Conservation (phyloP, 1,140 invertebrate species). For the Charaxes varanes region DNA sequence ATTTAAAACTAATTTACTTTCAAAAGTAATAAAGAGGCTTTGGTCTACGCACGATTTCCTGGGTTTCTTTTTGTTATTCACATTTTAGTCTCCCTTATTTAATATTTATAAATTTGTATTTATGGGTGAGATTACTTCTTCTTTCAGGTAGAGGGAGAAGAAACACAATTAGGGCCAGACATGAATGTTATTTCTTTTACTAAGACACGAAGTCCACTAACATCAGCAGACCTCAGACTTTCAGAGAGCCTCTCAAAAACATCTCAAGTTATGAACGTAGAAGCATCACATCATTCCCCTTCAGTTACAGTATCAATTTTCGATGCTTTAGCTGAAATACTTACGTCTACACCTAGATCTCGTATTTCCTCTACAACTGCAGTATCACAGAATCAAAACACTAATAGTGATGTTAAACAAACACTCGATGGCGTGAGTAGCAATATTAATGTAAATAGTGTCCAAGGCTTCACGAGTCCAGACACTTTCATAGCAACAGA, state of each 20-base stretch:
- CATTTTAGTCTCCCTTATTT: conserved; percentile 8
- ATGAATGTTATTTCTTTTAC: conserved; percentile 69
- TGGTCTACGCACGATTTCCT: conserved; percentile 60
- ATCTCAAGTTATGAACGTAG: conserved; percentile 70
- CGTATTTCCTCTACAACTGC: conserved; percentile 66
- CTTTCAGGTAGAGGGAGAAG: conserved; percentile 74
- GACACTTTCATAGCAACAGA: conserved; percentile 42
- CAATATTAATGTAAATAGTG: conserved; percentile 65
- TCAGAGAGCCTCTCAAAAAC: conserved; percentile 65
- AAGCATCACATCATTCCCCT: conserved; percentile 71
- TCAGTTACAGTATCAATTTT: conserved; percentile 75
- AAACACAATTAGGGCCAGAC: conserved; percentile 68
- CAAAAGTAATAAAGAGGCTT: conserved; percentile 70
- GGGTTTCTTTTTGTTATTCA: conserved; percentile 23
- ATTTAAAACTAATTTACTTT: conserved; percentile 31
- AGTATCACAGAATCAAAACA: conserved; percentile 50
- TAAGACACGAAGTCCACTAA: conserved; percentile 64
- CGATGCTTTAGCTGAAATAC: conserved; percentile 74
- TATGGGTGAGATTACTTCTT: conserved; percentile 70
- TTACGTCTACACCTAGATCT: conserved; percentile 67
- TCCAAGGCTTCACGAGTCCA: conserved; percentile 44
- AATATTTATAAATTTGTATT: conserved; percentile 30
- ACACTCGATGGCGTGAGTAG: conserved; percentile 63
- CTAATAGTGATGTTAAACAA: conserved; percentile 49
- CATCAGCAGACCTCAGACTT: conserved; percentile 65